Evolutionary conservation across 2,797 vertebrate genomes (phyloP), one percentile per base, ranked within the genome.

Genomic region (Gouania willdenowi): DNA sequence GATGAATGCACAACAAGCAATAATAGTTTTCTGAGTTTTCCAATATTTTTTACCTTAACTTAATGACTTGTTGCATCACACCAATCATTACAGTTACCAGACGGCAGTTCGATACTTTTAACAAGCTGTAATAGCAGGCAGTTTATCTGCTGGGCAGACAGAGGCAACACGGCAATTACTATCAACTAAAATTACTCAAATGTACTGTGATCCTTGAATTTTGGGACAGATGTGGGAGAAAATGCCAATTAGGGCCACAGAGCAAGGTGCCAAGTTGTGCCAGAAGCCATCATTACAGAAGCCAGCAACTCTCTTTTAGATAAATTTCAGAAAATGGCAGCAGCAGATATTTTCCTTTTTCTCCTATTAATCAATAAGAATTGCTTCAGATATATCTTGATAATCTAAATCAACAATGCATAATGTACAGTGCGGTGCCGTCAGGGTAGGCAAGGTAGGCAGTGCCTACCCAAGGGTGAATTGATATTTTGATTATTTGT

Each of bases 161-260:
- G n/a, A n/a, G 8, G 16, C n/a, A 10, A 16, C 14, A 29, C 12
- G 17, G 5, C 4, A 22, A 25, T 34, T 6, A 12, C 14, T 11
- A 3, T 43, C 7, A 26, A 15, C 4, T 8, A 23, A 14, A 3
- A 9, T n/a, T 2, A 25, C 8, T 19, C 32, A 20, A 23, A 44
- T 11, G 4, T 14, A n/a, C 7, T 31, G 16, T 9, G 1, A 25
- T 41, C 31, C 35, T 21, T 21, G 0, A 3, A 29, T 42, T 8
- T 8, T 2, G 4, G 18, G 14, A 10, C n/a, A n/a, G 16, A 45
- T 58, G 62, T 72, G 29, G 30, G 38, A 55, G 28, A 57, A 66
- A 74, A 53, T 54, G 48, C 36, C 44, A 63, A 66, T 62, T 65
- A 65, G 69, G 63, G 43, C 65, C 57, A 62, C 29, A 31, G 56